A percentile compares a stretch with the other conserved stretches of the same genome.
Conservation (phyloP, 2,113 vertebrate species). For the Lepus europaeus region DNA sequence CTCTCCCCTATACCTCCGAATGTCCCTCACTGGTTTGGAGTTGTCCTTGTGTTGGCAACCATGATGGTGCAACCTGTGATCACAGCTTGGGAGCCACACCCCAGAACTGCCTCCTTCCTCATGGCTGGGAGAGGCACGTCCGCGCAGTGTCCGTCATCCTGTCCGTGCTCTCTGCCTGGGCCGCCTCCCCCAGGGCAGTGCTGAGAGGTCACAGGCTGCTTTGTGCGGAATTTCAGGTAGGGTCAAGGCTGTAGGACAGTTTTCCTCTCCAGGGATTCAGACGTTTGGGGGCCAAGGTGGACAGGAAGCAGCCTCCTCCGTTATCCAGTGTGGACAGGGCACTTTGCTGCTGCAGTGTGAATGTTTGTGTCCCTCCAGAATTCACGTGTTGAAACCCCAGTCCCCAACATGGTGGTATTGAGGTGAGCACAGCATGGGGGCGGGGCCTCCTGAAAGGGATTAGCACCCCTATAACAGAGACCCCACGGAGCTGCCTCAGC, state of each 20-base stretch:
- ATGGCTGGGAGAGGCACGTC: background rate
- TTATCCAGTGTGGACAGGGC: background rate
- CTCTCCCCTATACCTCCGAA: background rate
- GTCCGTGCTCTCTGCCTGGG: background rate
- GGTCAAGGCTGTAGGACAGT: background rate
- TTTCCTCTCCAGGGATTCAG: background rate
- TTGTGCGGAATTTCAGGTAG: background rate
- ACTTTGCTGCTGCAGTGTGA: background rate
- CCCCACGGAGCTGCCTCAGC: background rate
- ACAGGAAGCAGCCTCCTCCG: background rate
- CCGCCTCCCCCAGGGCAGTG: background rate
- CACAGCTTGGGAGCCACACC: background rate
- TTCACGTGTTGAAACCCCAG: background rate
- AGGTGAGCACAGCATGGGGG: background rate
- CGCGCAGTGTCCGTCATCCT: background rate
- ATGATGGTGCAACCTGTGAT: background rate
- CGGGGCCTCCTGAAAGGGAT: background rate
- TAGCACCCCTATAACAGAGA: background rate
- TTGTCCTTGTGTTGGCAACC: background rate
- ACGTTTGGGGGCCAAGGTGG: background rate
- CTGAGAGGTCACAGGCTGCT: background rate
- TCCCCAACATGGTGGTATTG: background rate
- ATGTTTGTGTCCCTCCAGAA: no score
- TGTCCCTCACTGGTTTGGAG: background rate
- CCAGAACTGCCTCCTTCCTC: background rate